Conservation (phyloP, 2,797 vertebrate genomes). For the Anguilla pacifica region DNA sequence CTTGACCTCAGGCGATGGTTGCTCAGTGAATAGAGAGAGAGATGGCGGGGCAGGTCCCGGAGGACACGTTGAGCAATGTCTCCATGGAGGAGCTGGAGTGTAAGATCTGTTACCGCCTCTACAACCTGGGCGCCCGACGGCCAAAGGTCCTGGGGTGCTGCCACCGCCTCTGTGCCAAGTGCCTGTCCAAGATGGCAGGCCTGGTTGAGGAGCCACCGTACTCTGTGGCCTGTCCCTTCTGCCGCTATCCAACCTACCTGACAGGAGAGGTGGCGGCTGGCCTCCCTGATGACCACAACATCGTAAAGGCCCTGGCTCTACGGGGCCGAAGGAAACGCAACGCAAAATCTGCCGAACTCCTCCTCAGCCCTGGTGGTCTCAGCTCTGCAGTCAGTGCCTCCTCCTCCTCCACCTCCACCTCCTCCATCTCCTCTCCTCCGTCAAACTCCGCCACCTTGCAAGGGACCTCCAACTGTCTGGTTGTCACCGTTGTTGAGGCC, state of each 20-base stretch:
- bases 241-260: conserved; percentile 77
- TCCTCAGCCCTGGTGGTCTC: conserved; percentile 78
- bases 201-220: conserved; percentile 72
- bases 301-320: conserved; percentile 74
- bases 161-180: conserved; percentile 81
- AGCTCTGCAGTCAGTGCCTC: conserved; percentile 77
- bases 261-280: conserved; percentile 73
- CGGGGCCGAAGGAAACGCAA: conserved; percentile 70
- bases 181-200: conserved; percentile 78
- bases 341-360: conserved; percentile 75
- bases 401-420: conserved; percentile 38
- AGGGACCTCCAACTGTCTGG: conserved; percentile 72
- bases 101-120: conserved; percentile 81
- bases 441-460: neutral
- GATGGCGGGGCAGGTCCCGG: conserved; percentile 67
- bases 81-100: conserved; percentile 77
- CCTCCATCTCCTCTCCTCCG: neutral
- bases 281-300: conserved; percentile 80
- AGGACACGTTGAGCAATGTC: conserved; percentile 60
- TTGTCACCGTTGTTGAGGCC: conserved; percentile 82
- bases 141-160: conserved; percentile 80
- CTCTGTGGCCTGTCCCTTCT: conserved; percentile 78
- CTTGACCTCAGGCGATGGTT: neutral
- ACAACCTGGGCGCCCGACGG: conserved; percentile 76
- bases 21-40: conserved; percentile 20